phyloP scores from a whole-genome alignment of 1,140 invertebrate genomes.

The Ceratosolen fusciceps region DNA sequence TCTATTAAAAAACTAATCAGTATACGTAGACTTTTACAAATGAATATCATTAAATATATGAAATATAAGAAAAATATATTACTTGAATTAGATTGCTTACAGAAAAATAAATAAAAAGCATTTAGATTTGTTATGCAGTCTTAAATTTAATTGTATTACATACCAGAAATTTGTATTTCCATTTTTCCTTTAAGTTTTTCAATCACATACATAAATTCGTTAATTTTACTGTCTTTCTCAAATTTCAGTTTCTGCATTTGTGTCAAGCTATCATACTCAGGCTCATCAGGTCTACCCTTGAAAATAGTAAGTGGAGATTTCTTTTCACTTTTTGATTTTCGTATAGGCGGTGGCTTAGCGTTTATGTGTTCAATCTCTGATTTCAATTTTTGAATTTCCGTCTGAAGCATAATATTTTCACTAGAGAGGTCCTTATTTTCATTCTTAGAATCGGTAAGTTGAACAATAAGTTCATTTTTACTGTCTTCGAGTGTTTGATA shows the following conservation, averaged over 20 bases:
- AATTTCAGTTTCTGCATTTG: background rate
- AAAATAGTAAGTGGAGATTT: background rate
- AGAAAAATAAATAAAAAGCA: too few relatives aligned
- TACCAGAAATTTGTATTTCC: conserved; percentile 56
- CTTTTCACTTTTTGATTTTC: background rate
- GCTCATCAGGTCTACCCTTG: background rate
- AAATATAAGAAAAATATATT: too few relatives aligned
- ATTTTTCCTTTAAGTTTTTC: conserved; percentile 54
- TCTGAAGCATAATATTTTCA: background rate
- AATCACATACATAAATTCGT: conserved; percentile 43
- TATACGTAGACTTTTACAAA: too few relatives aligned
- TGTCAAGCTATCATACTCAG: background rate
- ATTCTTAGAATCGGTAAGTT: background rate
- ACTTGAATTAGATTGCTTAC: too few relatives aligned
- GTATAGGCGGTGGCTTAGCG: background rate
- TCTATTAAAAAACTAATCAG: too few relatives aligned
- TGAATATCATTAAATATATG: too few relatives aligned
- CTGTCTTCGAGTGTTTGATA: background rate
- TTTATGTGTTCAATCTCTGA: background rate
- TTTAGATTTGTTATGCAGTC: too few relatives aligned
- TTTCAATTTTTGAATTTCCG: background rate
- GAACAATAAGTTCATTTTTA: background rate
- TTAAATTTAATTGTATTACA: too few relatives aligned
- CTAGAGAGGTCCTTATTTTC: background rate
- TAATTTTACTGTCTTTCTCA: background rate